Conservation (phyloP, 1,140 invertebrate genomes). For the Drosophila paulistorum region DNA sequence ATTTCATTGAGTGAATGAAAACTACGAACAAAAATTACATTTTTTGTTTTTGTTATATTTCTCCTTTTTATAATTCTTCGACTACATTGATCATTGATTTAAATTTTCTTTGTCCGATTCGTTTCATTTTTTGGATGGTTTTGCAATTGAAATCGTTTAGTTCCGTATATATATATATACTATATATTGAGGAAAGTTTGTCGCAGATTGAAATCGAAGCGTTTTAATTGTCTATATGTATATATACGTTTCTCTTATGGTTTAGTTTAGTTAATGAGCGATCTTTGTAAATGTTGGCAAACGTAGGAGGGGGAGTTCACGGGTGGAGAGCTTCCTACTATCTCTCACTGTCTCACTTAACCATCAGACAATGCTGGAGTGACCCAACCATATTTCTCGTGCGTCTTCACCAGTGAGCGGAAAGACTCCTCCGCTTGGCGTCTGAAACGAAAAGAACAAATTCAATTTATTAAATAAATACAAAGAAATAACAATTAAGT, state of each 20-base stretch:
- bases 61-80: conserved; percentile 26
- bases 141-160: conserved; percentile 57
- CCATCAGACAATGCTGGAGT: conserved; percentile 93
- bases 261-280: conserved; percentile 38
- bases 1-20: conserved; percentile 35
- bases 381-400: conserved; percentile 95
- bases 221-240: conserved; percentile 12
- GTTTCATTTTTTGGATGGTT: conserved; percentile 42
- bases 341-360: conserved; percentile 78
- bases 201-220: background rate
- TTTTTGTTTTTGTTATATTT: conserved; percentile 27
- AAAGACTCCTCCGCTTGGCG: conserved; percentile 93
- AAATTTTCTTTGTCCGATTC: conserved; percentile 10
- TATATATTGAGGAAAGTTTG: background rate
- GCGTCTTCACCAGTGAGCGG: conserved; percentile 92
- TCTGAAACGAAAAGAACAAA: conserved; percentile 34
- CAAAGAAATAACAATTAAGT: too few relatives aligned
- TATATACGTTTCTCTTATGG: conserved; percentile 25
- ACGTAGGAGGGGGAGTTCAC: conserved; percentile 35
- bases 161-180: conserved; percentile 48
- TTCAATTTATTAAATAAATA: background rate
- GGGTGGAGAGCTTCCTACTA: background rate
- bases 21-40: conserved; percentile 49
- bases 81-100: conserved; percentile 15
- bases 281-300: conserved; percentile 55